Base-by-base conservation (phyloP, 2,888 invertebrate species). In the Diaprepes abbreviatus region DNA sequence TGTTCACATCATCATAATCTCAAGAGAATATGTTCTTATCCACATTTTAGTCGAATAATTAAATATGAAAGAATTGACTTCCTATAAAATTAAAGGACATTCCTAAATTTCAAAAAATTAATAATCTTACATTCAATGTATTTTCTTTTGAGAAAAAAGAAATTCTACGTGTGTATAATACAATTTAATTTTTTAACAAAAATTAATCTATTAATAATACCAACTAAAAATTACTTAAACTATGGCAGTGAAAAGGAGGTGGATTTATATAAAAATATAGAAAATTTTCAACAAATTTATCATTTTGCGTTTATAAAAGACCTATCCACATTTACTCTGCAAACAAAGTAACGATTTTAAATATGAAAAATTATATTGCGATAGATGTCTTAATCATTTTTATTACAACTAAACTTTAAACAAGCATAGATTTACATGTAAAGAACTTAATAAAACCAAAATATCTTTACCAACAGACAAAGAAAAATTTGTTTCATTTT, bases 291-390 rank as follows among this genome's bases (percentile, higher is more conserved):
- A n/a, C n/a, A n/a, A n/a, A n/a, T n/a, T n/a, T n/a, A n/a, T n/a
- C n/a, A n/a, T n/a, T n/a, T 45, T 45, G 45, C 19, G 17, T 45
- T 45, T 17, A 45, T 45, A 10, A 45, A 45, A 45, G 45, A 45
- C 9, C 10, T 45, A 19, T 45, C n/a, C 45, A 45, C 45, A 19
- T 17, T 19, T 45, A 17, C 45, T 45, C 19, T 45, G 45, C 17
- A 45, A 19, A 19, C 45, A 45, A 45, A 45, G 45, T 45, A 31
- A 31, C 17, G n/a, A n/a, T n/a, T n/a, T n/a, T n/a, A n/a, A n/a
- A n/a, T n/a, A n/a, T n/a, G n/a, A n/a, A n/a, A n/a, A n/a, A n/a
- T n/a, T n/a, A n/a, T n/a, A n/a, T n/a, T n/a, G n/a, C n/a, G n/a
- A n/a, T n/a, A n/a, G n/a, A n/a, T n/a, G n/a, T n/a, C n/a, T n/a